Base-by-base conservation (phyloP, 2,113 vertebrate species). In the Alectura lathami region DNA sequence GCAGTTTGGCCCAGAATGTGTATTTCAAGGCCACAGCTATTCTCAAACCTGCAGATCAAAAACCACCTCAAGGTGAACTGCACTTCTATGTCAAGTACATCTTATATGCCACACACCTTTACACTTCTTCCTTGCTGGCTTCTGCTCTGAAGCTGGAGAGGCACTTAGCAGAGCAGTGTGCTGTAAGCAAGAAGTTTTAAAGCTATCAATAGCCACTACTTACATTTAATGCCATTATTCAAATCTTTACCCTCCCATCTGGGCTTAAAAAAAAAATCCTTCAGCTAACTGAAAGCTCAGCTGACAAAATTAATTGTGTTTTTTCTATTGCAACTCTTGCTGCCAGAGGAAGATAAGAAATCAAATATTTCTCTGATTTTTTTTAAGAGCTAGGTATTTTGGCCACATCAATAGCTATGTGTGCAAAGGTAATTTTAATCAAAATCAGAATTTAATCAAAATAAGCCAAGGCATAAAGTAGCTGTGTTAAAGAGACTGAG, bases 231-330 rank as follows among this genome's bases (percentile, higher is more conserved):
- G 50, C 56, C 42, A 47, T 86, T 89, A 83, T 60, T 82, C 13
- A 82, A 79, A 89, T 94, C 89, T 83, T 89, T 59, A 56, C 42
- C 8, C 26, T 85, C n/a, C 15, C 11, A 80, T 73, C 64, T 56
- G 60, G 69, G 34, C 40, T 91, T 79, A 38, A 83, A 90, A 95
- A 85, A 75, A 69, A 51, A n/a, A n/a, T n/a, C 53, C 9, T 81
- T 64, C 24, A 69, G 36, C 29, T 62, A 69, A 59, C 64, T 11
- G 5, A 82, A 66, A 94, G 47, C 27, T 91, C 42, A 82, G 9
- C 40, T 69, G 53, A 81, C n/a, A 81, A 82, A 86, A 77, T 62
- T 48, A 82, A 34, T 51, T 57, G 14, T 69, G 9, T 67, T 94
- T 69, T 72, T 77, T 17, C 32, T 9, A 12, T 68, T 78, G n/a